Conservation (phyloP, 2,888 invertebrate species). For the Petrophora chlorosata region DNA sequence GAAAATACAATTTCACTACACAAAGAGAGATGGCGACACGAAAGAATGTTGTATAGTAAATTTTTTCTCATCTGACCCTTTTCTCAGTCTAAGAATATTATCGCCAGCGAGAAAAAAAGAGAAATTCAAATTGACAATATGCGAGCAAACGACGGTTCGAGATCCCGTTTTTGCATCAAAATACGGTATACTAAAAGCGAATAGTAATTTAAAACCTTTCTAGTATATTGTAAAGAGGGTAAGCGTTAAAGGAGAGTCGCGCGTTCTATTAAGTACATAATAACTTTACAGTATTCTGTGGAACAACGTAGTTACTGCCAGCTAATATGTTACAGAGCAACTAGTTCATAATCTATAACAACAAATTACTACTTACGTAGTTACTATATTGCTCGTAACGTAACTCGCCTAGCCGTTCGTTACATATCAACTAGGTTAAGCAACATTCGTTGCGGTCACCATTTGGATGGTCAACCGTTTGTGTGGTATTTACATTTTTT, state of each 20-base stretch:
- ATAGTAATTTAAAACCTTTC: constrained; percentile 42
- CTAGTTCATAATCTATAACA: background rate
- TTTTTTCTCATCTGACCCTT: constrained; percentile 23
- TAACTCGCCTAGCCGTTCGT: no score
- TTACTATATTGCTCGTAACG: no score
- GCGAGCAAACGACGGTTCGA: constrained; percentile 22
- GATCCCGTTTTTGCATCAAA: constrained; percentile 33
- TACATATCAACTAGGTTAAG: no score
- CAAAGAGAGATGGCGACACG: constrained; percentile 1
- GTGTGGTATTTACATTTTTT: no score
- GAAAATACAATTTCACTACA: no score
- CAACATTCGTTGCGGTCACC: no score
- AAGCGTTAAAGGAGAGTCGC: constrained; percentile 31
- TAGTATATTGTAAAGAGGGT: constrained; percentile 21
- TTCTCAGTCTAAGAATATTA: constrained; percentile 18
- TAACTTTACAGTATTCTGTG: constrained; percentile 16
- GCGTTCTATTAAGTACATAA: constrained; percentile 28
- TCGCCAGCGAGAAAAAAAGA: constrained; percentile 17
- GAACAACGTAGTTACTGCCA: no score
- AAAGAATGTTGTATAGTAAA: constrained; percentile 12
- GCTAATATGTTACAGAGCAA: no score
- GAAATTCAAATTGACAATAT: constrained; percentile 35
- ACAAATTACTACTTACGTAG: no score
- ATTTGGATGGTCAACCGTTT: no score
- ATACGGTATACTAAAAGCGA: constrained; percentile 29